Base-by-base conservation (phyloP, 2,888 invertebrate species). In the Antheraea assamensis region DNA sequence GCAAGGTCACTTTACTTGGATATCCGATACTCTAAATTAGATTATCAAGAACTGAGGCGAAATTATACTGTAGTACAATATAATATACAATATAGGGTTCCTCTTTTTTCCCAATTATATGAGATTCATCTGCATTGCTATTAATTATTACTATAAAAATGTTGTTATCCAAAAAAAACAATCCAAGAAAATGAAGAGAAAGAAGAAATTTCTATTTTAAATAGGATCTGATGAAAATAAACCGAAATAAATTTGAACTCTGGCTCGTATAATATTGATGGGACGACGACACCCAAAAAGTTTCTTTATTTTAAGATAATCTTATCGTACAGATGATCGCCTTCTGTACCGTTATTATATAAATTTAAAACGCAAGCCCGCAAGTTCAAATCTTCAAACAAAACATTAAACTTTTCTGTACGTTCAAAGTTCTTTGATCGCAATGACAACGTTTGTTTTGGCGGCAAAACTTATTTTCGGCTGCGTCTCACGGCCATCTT, bases 391-490 rank as follows among this genome's bases (percentile, higher is more conserved):
- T 68, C 42, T 79, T 88, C 87, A 89, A 88, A 88, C 75, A 85
- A 83, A 87, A 85, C 84, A 80, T 83, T 85, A 80, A 84, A 81
- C 77, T 71, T 74, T 77, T 80, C 78, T 73, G 71, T 68, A 72
- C 55, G 71, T 70, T 61, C 52, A 75, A 73, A 76, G 72, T 79
- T 78, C 85, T 90, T 88, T 88, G 88, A 88, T 88, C 87, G 80
- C 73, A 55, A 75, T 80, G 83, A 84, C 85, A 83, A 74, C 76
- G 80, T 85, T 87, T 90, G 82, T 88, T 89, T 90, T 87, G 84
- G 85, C 85, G 83, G 85, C 79, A 83, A 81, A 82, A 78, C 75
- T 76, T 81, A 82, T 83, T 85, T 83, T 82, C 74, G 79, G 74
- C 76, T 77, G 74, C 76, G 76, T 74, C 74, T 79, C 76, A 76